Evolutionary conservation across 1,140 invertebrate species (phyloP).

Genomic region (Macrotrachela quadricornifera): DNA sequence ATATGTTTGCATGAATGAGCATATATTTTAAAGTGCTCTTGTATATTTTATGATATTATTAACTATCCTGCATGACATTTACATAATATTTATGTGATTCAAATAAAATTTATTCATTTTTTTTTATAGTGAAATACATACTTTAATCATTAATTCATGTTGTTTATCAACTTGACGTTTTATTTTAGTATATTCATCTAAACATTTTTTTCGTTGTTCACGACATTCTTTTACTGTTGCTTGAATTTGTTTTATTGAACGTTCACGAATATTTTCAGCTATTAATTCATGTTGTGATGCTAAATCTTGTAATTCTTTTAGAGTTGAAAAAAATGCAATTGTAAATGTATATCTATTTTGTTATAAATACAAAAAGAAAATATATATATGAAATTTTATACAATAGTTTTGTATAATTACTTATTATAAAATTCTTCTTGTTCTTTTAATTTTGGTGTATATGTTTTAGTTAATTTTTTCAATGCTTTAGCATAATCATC

Average conservation of each 20-base stretch:
- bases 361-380: not conserved
- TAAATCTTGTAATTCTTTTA: not conserved
- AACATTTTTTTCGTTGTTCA: not conserved
- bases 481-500: slow-evolving; percentile 3
- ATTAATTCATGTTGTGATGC: slow-evolving; percentile 7
- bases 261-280: slow-evolving; percentile 5
- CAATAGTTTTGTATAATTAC: no score
- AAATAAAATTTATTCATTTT: no score
- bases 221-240: not conserved
- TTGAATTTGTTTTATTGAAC: not conserved
- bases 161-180: not conserved
- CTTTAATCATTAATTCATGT: not conserved
- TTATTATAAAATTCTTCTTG: not conserved
- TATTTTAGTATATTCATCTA: not conserved
- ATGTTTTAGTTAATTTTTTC: not conserved
- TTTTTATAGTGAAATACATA: not conserved
- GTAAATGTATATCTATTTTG: not conserved
- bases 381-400: not conserved
- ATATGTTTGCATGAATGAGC: no score
- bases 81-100: no score
- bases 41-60: no score
- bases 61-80: no score
- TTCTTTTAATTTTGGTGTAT: slow-evolving; percentile 1
- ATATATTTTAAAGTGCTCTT: no score
- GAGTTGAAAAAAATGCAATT: not conserved